Evolutionary conservation across 2,888 invertebrate genomes (phyloP).

Genomic region (Subacronicta megacephala): DNA sequence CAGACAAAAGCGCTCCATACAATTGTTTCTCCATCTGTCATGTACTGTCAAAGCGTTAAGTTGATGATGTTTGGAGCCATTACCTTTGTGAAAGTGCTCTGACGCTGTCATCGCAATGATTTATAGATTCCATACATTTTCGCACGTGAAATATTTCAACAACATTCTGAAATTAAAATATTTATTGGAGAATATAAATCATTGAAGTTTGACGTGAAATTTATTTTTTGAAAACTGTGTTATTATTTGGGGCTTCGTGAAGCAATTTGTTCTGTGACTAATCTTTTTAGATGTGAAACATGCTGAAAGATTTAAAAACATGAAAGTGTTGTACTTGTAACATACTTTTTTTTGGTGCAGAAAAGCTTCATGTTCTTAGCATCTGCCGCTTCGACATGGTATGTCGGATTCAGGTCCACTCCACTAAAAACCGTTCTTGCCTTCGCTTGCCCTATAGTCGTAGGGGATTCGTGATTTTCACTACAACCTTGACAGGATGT

Average conservation of each 20-base stretch:
- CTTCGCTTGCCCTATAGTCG: no score
- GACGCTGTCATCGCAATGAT: constrained; percentile 28
- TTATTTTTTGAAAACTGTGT: constrained; percentile 1
- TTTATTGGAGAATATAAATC: constrained; percentile 28
- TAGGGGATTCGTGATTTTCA: no score
- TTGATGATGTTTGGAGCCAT: constrained; percentile 11
- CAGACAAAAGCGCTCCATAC: constrained; percentile 11
- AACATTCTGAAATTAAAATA: constrained; percentile 2
- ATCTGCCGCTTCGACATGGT: no score
- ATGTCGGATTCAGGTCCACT: no score
- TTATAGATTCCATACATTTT: constrained; percentile 26
- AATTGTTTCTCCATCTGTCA: constrained; percentile 28
- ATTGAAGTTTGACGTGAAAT: not conserved
- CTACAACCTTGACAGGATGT: no score
- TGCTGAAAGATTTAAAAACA: not conserved
- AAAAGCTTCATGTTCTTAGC: no score
- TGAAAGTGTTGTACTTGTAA: constrained; percentile 5
- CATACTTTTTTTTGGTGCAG: no score
- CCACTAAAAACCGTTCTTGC: no score
- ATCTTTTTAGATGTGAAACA: not conserved
- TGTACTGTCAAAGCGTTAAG: constrained; percentile 22
- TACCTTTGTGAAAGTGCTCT: constrained; percentile 34
- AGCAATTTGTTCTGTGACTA: constrained; percentile 8
- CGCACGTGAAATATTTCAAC: constrained; percentile 20
- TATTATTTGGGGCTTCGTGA: constrained; percentile 11